Conservation (phyloP, 1,140 invertebrate species). For the Musca vetustissima region DNA sequence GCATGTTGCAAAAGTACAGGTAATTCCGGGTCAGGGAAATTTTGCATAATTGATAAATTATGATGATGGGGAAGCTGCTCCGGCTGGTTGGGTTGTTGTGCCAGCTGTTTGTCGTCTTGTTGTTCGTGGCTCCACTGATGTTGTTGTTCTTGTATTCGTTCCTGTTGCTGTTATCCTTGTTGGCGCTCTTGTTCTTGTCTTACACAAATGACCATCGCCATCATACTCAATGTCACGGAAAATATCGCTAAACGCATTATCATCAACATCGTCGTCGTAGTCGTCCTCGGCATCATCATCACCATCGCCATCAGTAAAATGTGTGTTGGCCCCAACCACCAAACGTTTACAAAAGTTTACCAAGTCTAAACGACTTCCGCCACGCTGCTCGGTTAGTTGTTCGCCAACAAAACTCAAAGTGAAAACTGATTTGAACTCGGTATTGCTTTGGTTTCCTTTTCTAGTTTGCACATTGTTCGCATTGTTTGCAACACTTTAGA, state of each 20-base stretch:
- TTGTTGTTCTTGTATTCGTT: not conserved
- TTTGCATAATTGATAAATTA: slow-evolving; percentile 23
- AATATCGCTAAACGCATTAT: slow-evolving; percentile 10
- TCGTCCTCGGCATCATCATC: too few relatives aligned
- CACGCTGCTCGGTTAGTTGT: slow-evolving; percentile 11
- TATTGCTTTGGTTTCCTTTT: slow-evolving; percentile 7
- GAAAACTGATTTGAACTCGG: not conserved
- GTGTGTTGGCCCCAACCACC: too few relatives aligned
- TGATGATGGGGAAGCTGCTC: not conserved
- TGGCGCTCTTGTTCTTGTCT: too few relatives aligned
- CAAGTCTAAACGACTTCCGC: slow-evolving; percentile 16
- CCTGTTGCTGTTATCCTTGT: too few relatives aligned
- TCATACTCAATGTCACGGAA: not conserved
- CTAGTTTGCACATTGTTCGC: slow-evolving; percentile 2
- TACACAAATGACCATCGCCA: slow-evolving; percentile 7
- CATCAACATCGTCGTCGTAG: too few relatives aligned
- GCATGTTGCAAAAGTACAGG: slow-evolving; percentile 1
- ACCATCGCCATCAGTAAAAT: not conserved
- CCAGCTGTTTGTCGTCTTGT: not conserved
- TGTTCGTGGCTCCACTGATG: not conserved
- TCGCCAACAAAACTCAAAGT: slow-evolving; percentile 7
- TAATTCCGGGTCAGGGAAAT: slow-evolving; percentile 4
- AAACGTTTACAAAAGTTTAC: slow-evolving; percentile 9
- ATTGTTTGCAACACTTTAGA: slow-evolving; percentile 2
- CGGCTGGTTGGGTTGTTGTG: too few relatives aligned